Evolutionary conservation across 2,113 vertebrate genomes (phyloP).

Genomic region (Peromyscus maniculatus): DNA sequence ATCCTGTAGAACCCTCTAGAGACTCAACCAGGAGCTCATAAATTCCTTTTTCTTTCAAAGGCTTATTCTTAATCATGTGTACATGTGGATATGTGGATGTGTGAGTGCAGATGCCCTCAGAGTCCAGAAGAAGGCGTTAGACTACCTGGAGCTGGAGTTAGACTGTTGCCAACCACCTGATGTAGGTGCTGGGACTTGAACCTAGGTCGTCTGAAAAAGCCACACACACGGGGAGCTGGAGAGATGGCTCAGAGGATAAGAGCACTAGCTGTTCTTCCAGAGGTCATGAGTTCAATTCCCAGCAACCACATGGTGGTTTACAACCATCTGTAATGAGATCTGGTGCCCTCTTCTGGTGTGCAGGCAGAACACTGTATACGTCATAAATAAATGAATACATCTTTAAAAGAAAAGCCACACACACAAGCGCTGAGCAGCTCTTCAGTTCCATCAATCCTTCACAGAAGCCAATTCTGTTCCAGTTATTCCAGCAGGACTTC

Average conservation of each 20-base stretch:
- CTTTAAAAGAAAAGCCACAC: background rate
- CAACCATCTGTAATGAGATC: too few species aligned
- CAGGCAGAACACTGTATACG: too few species aligned
- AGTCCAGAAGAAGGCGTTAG: background rate
- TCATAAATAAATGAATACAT: too few species aligned
- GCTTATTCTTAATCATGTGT: background rate
- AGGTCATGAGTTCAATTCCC: too few species aligned
- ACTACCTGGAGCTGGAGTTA: background rate
- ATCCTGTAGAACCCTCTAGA: background rate
- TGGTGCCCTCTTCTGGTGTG: too few species aligned
- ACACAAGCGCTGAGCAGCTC: background rate
- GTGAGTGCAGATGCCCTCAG: background rate
- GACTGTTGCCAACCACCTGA: background rate
- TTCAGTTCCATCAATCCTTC: background rate
- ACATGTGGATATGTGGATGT: background rate
- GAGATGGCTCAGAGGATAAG: too few species aligned
- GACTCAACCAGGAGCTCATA: background rate
- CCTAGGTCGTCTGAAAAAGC: background rate
- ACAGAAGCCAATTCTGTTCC: background rate
- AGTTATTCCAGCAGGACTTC: background rate
- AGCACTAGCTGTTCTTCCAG: too few species aligned
- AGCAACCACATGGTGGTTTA: too few species aligned
- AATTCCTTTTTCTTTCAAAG: background rate
- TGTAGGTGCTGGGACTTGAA: background rate
- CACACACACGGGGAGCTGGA: background rate